Base-by-base conservation (phyloP, 2,888 invertebrate genomes). In the Halictus ligatus region DNA sequence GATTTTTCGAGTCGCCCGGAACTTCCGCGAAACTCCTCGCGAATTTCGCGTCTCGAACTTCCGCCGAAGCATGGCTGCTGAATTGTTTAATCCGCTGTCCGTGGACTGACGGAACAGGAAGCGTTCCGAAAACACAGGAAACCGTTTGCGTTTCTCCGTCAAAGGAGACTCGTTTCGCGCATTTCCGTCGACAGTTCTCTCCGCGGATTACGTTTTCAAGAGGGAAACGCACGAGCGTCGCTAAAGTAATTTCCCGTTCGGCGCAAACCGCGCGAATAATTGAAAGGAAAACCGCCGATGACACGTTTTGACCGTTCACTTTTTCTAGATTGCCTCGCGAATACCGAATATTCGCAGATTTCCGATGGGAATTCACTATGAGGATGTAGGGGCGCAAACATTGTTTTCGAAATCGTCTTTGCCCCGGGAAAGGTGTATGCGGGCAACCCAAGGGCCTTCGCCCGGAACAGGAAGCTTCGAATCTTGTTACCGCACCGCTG, bases 361-460 rank as follows among this genome's bases (percentile, higher is more conserved):
- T 85, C 86, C 86, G 54, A 40, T 0, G 86, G 86, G 86, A 86
- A 85, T 85, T 71, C 58, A 1, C 12, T 15, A 43, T n/a, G 46
- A 15, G 60, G 71, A 3, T n/a, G n/a, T 8, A n/a, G 4, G 5
- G 12, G 58, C n/a, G 78, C 21, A 72, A 78, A 82, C 50, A 81
- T 78, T 60, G 71, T 69, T 75, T n/a, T 48, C 43, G 48, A 48
- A 80, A 76, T 69, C 50, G 18, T 60, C 50, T 25, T 10, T 43
- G n/a, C 25, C 12, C 13, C 35, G 18, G 8, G 21, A 69, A 75
- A 67, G 7, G 4, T 64, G 13, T 10, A 5, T 18, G 12, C 1
- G 29, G 64, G 15, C 2, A 15, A 64, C 15, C 15, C 25, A 29
- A 7, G 29, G 64, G n/a, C n/a, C 12, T 58, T 58, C 58, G n/a